These are phyloP conservation scores for Papilio xuthus DNA, from an alignment of 1,140 invertebrate genomes.

Conservation along the genomic window DNA sequence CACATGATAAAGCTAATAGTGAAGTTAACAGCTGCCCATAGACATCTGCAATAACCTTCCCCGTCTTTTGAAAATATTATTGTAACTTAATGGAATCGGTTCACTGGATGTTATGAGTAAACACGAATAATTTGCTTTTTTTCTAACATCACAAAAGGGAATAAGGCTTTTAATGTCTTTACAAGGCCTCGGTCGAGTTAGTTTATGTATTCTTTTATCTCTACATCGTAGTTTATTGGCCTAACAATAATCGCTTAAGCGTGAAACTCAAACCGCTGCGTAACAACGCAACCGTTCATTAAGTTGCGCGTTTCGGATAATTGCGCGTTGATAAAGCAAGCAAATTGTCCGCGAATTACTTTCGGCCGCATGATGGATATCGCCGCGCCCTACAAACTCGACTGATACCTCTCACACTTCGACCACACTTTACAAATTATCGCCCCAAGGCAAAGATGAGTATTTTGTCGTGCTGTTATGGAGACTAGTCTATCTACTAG, in stretches of 20 bases:
- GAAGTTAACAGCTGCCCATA: too few species aligned
- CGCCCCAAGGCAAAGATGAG: conserved; percentile 11
- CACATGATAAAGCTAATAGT: too few species aligned
- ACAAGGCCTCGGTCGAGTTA: background rate
- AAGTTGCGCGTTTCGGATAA: conserved; percentile 72
- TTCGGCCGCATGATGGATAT: conserved; percentile 64
- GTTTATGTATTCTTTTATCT: background rate
- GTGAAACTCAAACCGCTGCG: conserved; percentile 41
- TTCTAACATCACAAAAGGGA: background rate
- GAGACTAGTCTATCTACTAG: background rate
- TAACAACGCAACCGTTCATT: conserved; percentile 67
- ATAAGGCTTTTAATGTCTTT: background rate
- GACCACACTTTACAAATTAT: conserved; percentile 16
- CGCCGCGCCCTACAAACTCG: conserved; percentile 56
- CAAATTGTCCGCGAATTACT: conserved; percentile 74
- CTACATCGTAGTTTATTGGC: background rate
- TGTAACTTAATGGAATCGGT: background rate
- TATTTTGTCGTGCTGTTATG: background rate
- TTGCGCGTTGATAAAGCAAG: conserved; percentile 75
- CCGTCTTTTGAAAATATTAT: background rate
- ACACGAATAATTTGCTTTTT: background rate
- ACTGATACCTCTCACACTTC: conserved; percentile 44
- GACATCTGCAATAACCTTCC: background rate
- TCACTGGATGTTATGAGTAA: background rate
- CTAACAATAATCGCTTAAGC: conserved; percentile 36